Percentiles rank a stretch among this genome's conserved stretches.
phyloP scores from a whole-genome alignment of 2,888 invertebrate species.

The Conistra vaccinii region DNA sequence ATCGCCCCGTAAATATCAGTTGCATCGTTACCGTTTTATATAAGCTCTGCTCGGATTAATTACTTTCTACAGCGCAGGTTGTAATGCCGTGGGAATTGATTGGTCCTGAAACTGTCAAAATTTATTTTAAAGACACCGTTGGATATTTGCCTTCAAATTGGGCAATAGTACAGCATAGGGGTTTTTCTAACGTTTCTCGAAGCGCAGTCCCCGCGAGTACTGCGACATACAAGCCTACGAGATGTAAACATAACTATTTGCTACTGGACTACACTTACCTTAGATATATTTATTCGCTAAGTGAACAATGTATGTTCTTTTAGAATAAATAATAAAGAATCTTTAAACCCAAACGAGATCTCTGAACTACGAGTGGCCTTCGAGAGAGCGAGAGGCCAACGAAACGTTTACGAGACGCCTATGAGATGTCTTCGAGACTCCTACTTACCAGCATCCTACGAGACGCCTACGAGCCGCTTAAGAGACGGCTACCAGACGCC shows the following conservation, averaged over 20 bases:
- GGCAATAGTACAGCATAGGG: background rate
- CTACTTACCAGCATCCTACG: background rate
- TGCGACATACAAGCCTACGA: background rate
- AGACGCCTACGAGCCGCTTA: too few species aligned
- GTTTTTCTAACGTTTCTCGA: background rate
- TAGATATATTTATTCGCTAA: too few species aligned
- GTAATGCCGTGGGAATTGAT: slow-evolving; percentile 44
- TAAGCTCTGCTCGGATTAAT: slow-evolving; percentile 46
- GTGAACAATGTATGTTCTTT: too few species aligned
- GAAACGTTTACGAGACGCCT: too few species aligned
- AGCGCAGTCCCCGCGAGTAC: background rate
- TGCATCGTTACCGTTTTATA: slow-evolving; percentile 53
- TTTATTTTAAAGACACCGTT: background rate
- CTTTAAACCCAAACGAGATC: too few species aligned
- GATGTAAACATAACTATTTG: too few species aligned
- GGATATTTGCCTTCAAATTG: background rate
- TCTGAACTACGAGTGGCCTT: too few species aligned
- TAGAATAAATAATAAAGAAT: too few species aligned
- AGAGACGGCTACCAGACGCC: background rate
- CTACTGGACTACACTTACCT: too few species aligned
- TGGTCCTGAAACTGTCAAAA: slow-evolving; percentile 1
- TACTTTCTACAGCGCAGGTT: slow-evolving; percentile 42
- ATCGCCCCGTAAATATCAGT: slow-evolving; percentile 51
- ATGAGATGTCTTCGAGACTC: too few species aligned
- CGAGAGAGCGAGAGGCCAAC: too few species aligned